Evolutionary conservation across 2,797 vertebrate genomes (phyloP), one percentile per base, ranked within the genome.

Genomic region (Sibirionetta formosa): DNA sequence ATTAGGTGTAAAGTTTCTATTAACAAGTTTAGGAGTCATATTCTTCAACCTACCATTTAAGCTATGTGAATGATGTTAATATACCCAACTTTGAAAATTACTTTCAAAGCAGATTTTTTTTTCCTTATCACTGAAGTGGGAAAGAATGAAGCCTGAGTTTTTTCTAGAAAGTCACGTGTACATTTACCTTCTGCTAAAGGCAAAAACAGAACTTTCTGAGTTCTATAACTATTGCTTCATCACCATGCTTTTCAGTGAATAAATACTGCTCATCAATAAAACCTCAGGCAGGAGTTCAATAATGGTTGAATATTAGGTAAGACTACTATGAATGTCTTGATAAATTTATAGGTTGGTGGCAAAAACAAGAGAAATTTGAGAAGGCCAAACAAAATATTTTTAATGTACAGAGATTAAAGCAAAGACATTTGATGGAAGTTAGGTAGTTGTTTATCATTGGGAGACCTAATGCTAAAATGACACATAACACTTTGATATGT

Each of bases 291-390:
- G 83, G 66, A 1, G 0, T 33, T 96, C 96, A 85, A 92, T 87
- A 94, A 85, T 20, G 14, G 87, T 35, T 91, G 79, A 85, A 85
- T 94, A 95, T 80, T 87, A 88, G 78, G 70, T 90, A 88, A 90
- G 81, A 38, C 78, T 93, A 70, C 64, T 77, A 23, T 2, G 11
- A 84, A 68, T 48, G 35, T 71, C 71, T 90, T 85, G 19, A 68
- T 85, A 82, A 90, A 92, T 94, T 58, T 93, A 92, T 80, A 60
- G 48, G 16, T 48, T 19, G 35, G 38, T 90, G 54, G 26, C 73
- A 80, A 90, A 90, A 58, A 84, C 26, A 73, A 69, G 7, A 76
- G 48, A 78, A 90, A 88, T 72, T 14, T 93, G 80, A 70, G n/a
- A 66, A 73, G 23, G 19, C 66, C 79, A n/a, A 82, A 70, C 4